phyloP scores from a whole-genome alignment of 2,888 invertebrate species.

The Lochmaea capreae region DNA sequence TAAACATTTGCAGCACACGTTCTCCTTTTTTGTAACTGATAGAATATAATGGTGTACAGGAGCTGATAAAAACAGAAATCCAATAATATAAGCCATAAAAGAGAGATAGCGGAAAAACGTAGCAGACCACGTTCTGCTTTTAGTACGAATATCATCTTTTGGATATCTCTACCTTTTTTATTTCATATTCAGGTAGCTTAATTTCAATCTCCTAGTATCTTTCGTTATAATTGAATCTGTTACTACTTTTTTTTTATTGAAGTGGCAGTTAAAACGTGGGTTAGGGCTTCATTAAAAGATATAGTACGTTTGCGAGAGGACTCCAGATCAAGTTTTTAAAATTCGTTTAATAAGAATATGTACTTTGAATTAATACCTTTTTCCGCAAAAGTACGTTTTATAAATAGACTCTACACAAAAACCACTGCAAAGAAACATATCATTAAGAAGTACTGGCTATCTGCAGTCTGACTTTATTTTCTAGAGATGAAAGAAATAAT shows the following conservation, averaged over 20 bases:
- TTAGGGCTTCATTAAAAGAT: no score
- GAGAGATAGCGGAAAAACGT: constrained; percentile 20
- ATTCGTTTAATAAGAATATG: no score
- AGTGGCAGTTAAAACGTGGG: neutral
- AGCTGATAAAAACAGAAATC: constrained; percentile 31
- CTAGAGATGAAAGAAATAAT: no score
- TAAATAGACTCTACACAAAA: no score
- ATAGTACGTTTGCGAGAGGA: no score
- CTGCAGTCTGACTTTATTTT: no score
- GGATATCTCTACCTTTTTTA: neutral
- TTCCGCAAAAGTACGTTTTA: no score
- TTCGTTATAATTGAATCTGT: neutral
- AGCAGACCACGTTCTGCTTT: constrained; percentile 24
- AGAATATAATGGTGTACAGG: constrained; percentile 21
- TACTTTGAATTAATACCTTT: no score
- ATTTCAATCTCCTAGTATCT: neutral
- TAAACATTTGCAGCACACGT: constrained; percentile 23
- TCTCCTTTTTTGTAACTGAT: constrained; percentile 31
- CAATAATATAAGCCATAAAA: constrained; percentile 26
- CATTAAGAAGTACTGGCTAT: no score
- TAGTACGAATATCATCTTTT: constrained; percentile 28
- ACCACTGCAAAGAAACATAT: no score
- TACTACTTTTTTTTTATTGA: neutral
- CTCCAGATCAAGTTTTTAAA: no score
- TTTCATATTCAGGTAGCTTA: neutral